Conservation (phyloP, 2,888 invertebrate species). For the Synanthedon tipuliformis region DNA sequence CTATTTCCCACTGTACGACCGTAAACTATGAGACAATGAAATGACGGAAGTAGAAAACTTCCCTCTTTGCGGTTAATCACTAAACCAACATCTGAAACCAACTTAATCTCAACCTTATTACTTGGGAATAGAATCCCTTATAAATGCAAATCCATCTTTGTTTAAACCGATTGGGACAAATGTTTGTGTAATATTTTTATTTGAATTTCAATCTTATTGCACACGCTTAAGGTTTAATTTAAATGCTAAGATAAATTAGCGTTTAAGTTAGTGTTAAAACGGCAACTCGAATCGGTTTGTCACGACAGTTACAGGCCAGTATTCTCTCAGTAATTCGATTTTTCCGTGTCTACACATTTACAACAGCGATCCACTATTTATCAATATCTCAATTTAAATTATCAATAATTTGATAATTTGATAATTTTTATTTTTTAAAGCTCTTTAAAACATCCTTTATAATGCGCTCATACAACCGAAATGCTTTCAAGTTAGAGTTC, state of each 20-base stretch:
- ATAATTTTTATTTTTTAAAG: no score
- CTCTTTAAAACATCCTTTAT: no score
- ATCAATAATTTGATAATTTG: no score
- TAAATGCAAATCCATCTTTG: background rate
- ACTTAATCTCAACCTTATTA: background rate
- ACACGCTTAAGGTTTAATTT: background rate
- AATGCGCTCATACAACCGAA: no score
- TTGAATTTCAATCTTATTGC: background rate
- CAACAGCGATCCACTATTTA: no score
- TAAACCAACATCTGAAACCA: constrained; percentile 1
- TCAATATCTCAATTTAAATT: no score
- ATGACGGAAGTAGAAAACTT: constrained; percentile 8
- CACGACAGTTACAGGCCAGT: constrained; percentile 19
- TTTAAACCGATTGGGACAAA: background rate
- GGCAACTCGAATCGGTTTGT: constrained; percentile 23
- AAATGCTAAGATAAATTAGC: constrained; percentile 1
- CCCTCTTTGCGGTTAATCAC: constrained; percentile 2
- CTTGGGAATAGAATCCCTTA: background rate
- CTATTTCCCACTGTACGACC: constrained; percentile 6
- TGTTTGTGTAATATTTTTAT: background rate
- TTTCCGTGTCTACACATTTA: no score
- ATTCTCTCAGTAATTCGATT: no score
- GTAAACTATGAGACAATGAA: constrained; percentile 7
- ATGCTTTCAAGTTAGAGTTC: no score
- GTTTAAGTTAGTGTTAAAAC: constrained; percentile 13